A percentile compares a stretch with the other conserved stretches of the same genome.
Conservation (phyloP, 2,888 invertebrate species). For the Scaptomyza cyrtandrae region DNA sequence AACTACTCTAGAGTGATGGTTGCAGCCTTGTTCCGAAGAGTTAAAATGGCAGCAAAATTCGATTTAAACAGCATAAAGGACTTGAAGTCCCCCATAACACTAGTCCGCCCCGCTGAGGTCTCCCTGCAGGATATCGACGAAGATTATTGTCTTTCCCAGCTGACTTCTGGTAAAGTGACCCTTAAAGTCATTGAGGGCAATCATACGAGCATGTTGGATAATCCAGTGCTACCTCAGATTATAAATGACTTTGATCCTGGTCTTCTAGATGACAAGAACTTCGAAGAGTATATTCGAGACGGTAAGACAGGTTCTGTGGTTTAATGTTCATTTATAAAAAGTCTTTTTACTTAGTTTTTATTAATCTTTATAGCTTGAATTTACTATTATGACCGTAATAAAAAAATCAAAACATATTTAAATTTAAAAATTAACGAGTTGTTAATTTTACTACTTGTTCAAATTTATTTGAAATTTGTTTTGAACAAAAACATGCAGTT, state of each 20-base stretch:
- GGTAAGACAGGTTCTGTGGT: slow-evolving; percentile 60
- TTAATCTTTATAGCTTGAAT: slow-evolving; percentile 14
- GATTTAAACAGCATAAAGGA: slow-evolving; percentile 83
- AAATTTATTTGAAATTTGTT: not conserved
- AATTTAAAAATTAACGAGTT: not conserved
- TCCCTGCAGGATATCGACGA: slow-evolving; percentile 86
- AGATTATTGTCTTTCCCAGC: slow-evolving; percentile 88
- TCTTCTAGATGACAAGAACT: slow-evolving; percentile 78
- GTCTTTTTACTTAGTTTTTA: slow-evolving; percentile 4
- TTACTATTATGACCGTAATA: slow-evolving; percentile 8
- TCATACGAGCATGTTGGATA: slow-evolving; percentile 89
- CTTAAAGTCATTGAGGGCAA: slow-evolving; percentile 89
- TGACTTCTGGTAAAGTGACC: slow-evolving; percentile 86
- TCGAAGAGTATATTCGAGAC: slow-evolving; percentile 79
- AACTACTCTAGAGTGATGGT: slow-evolving; percentile 84
- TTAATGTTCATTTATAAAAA: slow-evolving; percentile 23
- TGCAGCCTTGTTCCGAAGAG: slow-evolving; percentile 85
- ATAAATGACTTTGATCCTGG: slow-evolving; percentile 86
- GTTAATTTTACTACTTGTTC: slow-evolving; percentile 7
- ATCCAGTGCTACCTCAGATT: slow-evolving; percentile 87
- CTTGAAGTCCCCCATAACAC: slow-evolving; percentile 86
- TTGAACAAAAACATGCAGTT: not conserved
- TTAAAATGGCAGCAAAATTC: slow-evolving; percentile 86
- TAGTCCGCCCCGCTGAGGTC: slow-evolving; percentile 88
- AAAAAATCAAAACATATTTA: slow-evolving; percentile 18